Percentiles rank a stretch among this genome's conserved stretches.
These are phyloP conservation scores for Gryllus longicercus DNA, from an alignment of 2,888 invertebrate species.

Conservation along the genomic window DNA sequence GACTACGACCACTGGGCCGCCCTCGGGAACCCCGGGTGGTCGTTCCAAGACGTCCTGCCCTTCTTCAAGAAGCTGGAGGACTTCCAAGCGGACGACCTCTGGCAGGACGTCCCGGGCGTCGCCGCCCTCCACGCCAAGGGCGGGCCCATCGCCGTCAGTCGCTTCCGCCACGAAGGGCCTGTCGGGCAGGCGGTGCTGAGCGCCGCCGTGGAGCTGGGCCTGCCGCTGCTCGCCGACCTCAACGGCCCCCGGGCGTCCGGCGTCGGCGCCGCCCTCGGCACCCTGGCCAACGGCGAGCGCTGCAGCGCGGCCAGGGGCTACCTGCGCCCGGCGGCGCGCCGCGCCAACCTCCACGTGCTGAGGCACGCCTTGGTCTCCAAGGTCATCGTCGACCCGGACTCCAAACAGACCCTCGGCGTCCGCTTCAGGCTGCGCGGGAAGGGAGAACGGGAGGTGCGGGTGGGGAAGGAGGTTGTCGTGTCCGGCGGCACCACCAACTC, in stretches of 20 bases:
- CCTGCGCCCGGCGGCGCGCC: constrained; percentile 49
- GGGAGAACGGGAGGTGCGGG: constrained; percentile 39
- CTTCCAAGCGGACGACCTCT: constrained; percentile 48
- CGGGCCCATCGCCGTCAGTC: background rate
- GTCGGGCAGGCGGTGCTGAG: constrained; percentile 28
- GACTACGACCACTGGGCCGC: constrained; percentile 65
- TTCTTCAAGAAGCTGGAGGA: constrained; percentile 49
- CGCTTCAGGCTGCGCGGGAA: constrained; percentile 43
- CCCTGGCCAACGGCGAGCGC: constrained; percentile 45
- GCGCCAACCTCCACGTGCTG: constrained; percentile 58
- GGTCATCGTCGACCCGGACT: constrained; percentile 51
- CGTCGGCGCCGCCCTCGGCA: constrained; percentile 47
- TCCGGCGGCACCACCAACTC: constrained; percentile 64
- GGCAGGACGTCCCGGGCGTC: constrained; percentile 47
- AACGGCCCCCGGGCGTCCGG: constrained; percentile 46
- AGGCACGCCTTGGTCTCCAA: constrained; percentile 56
- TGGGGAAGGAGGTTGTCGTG: constrained; percentile 61
- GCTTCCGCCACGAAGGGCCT: background rate
- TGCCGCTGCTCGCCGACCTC: constrained; percentile 42
- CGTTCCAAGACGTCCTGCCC: constrained; percentile 49
- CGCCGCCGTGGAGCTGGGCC: constrained; percentile 46
- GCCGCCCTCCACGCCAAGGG: background rate
- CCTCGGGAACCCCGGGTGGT: constrained; percentile 62
- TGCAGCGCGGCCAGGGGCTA: constrained; percentile 49
- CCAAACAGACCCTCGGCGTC: constrained; percentile 49